Evolutionary conservation across 2,113 vertebrate genomes (phyloP).

Genomic region (Meles meles): DNA sequence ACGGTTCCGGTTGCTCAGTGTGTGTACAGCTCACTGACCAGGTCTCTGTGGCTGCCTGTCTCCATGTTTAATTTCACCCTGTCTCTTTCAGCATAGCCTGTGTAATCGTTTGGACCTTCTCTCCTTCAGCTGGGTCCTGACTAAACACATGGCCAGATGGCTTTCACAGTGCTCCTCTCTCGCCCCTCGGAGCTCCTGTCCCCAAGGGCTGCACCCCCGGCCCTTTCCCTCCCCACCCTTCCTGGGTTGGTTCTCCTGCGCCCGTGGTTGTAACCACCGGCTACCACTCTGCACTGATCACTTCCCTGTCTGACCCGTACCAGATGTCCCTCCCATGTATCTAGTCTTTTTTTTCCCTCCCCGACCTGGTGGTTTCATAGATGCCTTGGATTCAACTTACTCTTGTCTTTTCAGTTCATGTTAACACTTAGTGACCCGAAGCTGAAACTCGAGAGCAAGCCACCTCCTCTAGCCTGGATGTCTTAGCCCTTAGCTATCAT

Average conservation of each 20-base stretch:
- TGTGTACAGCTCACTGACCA: background rate
- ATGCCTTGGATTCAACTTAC: background rate
- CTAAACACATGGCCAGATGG: background rate
- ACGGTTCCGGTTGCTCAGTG: accelerated
- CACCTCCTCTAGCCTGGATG: background rate
- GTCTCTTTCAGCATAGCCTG: background rate
- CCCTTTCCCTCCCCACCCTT: background rate
- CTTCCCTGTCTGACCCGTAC: background rate
- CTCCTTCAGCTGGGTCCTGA: background rate
- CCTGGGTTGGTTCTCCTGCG: background rate
- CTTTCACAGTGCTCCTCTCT: background rate
- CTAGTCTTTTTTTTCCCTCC: accelerated
- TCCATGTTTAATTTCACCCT: background rate
- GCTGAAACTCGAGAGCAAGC: background rate
- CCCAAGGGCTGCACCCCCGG: background rate
- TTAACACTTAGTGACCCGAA: background rate
- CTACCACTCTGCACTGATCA: background rate
- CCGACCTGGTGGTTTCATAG: background rate
- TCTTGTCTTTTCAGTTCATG: background rate
- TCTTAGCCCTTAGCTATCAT: background rate
- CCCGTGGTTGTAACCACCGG: background rate
- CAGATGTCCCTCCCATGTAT: background rate
- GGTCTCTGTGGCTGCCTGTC: background rate
- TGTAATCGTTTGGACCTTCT: background rate
- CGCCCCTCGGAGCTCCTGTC: background rate